phyloP scores from a whole-genome alignment of 2,888 invertebrate genomes.

The Bedellia somnulentella region DNA sequence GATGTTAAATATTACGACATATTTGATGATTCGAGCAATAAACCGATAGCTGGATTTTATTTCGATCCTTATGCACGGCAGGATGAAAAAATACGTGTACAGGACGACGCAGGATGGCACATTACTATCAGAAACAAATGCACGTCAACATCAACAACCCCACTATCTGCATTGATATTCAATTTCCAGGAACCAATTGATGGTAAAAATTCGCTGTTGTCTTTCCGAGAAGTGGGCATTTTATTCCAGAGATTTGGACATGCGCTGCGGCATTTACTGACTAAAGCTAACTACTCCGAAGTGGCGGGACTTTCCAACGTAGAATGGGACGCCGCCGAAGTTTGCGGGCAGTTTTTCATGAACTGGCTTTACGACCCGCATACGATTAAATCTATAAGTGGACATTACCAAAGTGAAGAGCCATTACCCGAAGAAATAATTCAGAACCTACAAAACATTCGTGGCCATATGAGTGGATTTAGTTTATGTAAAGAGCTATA shows the following conservation, averaged over 20 bases:
- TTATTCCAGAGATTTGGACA: conserved; percentile 88
- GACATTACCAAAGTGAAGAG: conserved; percentile 75
- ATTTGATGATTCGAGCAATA: conserved; percentile 66
- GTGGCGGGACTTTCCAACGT: conserved; percentile 83
- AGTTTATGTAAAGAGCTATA: conserved; percentile 83
- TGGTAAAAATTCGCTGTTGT: conserved; percentile 70
- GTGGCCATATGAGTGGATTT: conserved; percentile 76
- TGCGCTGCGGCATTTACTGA: conserved; percentile 82
- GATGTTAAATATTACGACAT: conserved; percentile 84
- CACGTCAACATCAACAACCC: conserved; percentile 63
- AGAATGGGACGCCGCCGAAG: conserved; percentile 92
- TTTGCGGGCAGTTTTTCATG: conserved; percentile 80
- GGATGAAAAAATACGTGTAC: conserved; percentile 63
- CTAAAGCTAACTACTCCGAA: conserved; percentile 79
- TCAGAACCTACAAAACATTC: conserved; percentile 62
- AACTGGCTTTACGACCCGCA: conserved; percentile 75
- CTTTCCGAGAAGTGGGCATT: conserved; percentile 72
- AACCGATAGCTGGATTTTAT: conserved; percentile 80
- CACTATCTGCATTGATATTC: conserved; percentile 81
- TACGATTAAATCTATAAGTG: conserved; percentile 65
- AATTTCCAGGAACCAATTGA: conserved; percentile 72
- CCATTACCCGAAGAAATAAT: conserved; percentile 68
- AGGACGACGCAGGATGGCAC: conserved; percentile 73
- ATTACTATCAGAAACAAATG: conserved; percentile 77
- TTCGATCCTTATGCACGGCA: conserved; percentile 77